A percentile compares a stretch with the other conserved stretches of the same genome.
These are phyloP conservation scores for Taeniopygia guttata DNA, from an alignment of 2,797 vertebrate species.

Conservation along the genomic window DNA sequence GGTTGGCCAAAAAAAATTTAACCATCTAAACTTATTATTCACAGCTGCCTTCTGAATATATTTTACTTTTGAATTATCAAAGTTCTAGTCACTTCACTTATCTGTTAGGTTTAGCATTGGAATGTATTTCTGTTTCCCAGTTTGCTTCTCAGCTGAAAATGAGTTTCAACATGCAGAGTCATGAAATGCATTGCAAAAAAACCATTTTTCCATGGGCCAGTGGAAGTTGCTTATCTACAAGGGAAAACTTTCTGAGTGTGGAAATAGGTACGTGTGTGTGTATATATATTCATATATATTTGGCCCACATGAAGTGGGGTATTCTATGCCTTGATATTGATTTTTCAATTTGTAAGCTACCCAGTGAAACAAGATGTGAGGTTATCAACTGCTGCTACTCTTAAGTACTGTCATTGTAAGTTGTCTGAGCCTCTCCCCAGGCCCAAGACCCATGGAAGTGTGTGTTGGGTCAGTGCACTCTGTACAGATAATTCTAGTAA, in stretches of 20 bases:
- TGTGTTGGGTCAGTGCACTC: background rate
- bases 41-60: background rate
- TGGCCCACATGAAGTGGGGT: background rate
- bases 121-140: background rate
- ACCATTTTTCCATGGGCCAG: accelerated
- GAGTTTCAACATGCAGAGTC: background rate
- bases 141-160: background rate
- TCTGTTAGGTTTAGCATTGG: background rate
- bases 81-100: background rate
- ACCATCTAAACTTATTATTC: background rate
- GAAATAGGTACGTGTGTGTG: accelerated
- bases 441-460: background rate
- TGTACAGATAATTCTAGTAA: background rate
- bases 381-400: background rate
- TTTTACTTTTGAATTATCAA: background rate
- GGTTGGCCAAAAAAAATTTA: background rate
- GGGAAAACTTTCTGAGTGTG: background rate
- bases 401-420: background rate
- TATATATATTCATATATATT: background rate
- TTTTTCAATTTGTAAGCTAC: background rate
- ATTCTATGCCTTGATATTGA: background rate
- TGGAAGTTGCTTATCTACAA: background rate
- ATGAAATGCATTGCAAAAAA: background rate
- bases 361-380: background rate
- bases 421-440: background rate